Evolutionary conservation across 2,113 vertebrate species (phyloP), one percentile per base, ranked within the genome.

Genomic region (Oreotrochilus melanogaster): DNA sequence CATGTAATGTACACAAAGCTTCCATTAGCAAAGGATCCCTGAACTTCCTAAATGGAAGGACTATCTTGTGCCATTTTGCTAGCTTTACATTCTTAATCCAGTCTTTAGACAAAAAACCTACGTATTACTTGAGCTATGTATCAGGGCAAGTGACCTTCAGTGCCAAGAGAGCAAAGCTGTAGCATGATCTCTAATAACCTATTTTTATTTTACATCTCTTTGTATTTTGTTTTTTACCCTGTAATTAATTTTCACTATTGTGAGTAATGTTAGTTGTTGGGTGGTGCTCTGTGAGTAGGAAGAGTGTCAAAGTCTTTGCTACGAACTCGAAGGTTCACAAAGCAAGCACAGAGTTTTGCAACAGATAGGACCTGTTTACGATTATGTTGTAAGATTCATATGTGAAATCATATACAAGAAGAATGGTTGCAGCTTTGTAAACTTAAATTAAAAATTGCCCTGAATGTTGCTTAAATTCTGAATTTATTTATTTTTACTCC

Each of bases 1-100:
- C 1, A 0, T 2, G 7, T 9, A 39, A 27, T 0, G 0, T 2
- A 14, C 7, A 10, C 25, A 56, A 39, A 54, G 19, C 23, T 24
- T 51, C 28, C 31, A 33, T 4, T 3, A 25, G 42, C 2, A 6
- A 60, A 81, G 25, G 60, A 50, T 21, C 19, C 69, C 62, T 47
- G 17, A 45, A 28, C 18, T 53, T 75, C 78, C 48, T 39, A 56
- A 35, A 28, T 5, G 21, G 23, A 87, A 57, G 25, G 5, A 24
- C 31, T 56, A 23, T 2, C 56, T 56, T 2, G 0, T 15, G 30
- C 10, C 25, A 14, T 17, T 51, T 64, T 47, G 54, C 35, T 4
- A 18, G 16, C 37, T 76, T 54, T 61, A 54, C 25, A 35, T 10
- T 60, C 23, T 62, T 47, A 5, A 58, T 64, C 9, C 18, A 42